phyloP scores from a whole-genome alignment of 2,888 invertebrate genomes.

The Arenicola marina region DNA sequence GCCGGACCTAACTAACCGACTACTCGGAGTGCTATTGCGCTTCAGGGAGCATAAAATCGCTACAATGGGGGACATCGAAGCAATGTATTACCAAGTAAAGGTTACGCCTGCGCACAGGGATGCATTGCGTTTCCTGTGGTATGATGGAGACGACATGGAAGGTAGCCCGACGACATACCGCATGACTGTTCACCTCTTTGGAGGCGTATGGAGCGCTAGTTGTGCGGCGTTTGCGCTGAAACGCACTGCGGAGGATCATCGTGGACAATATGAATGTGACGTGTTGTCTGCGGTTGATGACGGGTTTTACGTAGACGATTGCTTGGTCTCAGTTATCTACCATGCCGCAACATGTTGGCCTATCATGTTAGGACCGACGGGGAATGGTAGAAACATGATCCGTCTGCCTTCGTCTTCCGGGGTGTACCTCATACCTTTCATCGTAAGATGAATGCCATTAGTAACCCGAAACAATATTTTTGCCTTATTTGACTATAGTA shows the following conservation, averaged over 20 bases:
- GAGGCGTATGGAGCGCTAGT: neutral
- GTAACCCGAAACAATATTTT: no score
- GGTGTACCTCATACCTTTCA: no score
- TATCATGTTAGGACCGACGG: no score
- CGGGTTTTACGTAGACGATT: slow-evolving; percentile 5
- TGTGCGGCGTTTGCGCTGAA: neutral
- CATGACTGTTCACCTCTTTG: slow-evolving; percentile 4
- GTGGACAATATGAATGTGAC: neutral
- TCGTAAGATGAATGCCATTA: no score
- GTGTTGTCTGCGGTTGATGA: neutral
- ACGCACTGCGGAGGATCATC: neutral
- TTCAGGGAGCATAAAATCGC: slow-evolving; percentile 23
- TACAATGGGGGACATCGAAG: slow-evolving; percentile 5
- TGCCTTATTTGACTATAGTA: no score
- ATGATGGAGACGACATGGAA: neutral
- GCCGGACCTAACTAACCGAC: slow-evolving; percentile 27
- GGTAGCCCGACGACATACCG: neutral
- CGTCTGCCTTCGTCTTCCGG: no score
- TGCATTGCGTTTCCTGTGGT: slow-evolving; percentile 6
- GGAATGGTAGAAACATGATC: no score
- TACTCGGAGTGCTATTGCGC: slow-evolving; percentile 20
- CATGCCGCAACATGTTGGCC: no score
- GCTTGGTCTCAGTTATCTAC: neutral
- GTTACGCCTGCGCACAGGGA: neutral
- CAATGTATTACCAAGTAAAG: slow-evolving; percentile 9